Percentiles rank a stretch among this genome's conserved stretches.
Evolutionary conservation across 2,888 invertebrate genomes (phyloP).

Genomic region (Dasypolia templi): DNA sequence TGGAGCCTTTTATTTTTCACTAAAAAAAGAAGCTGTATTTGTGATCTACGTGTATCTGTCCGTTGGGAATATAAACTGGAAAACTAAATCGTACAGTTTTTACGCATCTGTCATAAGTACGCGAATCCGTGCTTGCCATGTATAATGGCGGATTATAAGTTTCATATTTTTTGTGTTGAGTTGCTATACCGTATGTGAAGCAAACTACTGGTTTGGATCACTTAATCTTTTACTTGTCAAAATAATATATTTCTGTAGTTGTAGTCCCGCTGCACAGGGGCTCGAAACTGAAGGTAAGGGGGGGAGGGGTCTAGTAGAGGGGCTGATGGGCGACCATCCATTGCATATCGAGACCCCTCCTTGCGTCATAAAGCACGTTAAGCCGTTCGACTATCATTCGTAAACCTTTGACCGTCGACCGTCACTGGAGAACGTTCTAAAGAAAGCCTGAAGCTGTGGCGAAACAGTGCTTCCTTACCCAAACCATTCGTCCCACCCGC

Average conservation of each 20-base stretch:
- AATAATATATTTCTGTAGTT: neutral
- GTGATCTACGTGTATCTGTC: conserved; percentile 4
- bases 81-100: neutral
- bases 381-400: too few species aligned
- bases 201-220: neutral
- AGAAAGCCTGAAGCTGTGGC: too few species aligned
- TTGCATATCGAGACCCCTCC: too few species aligned
- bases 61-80: neutral
- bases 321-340: too few species aligned
- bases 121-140: conserved; percentile 41
- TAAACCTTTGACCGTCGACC: too few species aligned
- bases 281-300: neutral
- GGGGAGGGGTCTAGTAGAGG: too few species aligned
- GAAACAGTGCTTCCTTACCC: too few species aligned
- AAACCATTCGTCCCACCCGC: too few species aligned
- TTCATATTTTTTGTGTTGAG: conserved; percentile 33
- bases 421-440: too few species aligned
- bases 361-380: too few species aligned
- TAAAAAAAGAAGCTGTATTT: neutral
- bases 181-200: conserved; percentile 2
- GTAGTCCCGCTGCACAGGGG: neutral
- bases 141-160: conserved; percentile 47
- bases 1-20: neutral
- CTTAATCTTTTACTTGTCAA: conserved; percentile 2
- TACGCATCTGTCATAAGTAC: conserved; percentile 37